phyloP scores from a whole-genome alignment of 1,140 invertebrate genomes.

The Amyelois transitella region DNA sequence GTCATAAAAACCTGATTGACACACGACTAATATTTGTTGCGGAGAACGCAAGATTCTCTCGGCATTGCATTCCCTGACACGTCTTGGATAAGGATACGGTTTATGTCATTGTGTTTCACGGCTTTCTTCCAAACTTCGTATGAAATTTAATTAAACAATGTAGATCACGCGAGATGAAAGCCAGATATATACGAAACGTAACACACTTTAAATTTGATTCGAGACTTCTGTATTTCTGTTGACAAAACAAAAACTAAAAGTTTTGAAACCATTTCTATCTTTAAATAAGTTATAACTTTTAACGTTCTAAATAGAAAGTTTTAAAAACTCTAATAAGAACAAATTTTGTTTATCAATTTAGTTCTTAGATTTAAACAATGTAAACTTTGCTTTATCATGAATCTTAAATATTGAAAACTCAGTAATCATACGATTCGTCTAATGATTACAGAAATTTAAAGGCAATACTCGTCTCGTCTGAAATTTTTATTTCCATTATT shows the following conservation, averaged over 20 bases:
- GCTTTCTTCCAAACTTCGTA: background rate
- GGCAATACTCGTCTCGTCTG: too few relatives aligned
- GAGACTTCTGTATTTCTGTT: background rate
- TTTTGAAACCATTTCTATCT: background rate
- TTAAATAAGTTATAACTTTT: background rate
- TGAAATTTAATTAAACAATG: background rate
- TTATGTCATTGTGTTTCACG: background rate
- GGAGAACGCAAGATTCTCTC: background rate
- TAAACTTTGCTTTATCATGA: too few relatives aligned
- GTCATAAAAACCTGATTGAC: background rate
- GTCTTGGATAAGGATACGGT: background rate
- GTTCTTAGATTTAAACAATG: too few relatives aligned
- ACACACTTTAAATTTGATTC: background rate
- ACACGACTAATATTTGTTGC: background rate
- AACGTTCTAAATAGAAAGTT: background rate
- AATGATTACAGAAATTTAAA: too few relatives aligned
- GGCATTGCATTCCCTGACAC: background rate
- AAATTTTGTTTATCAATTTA: too few relatives aligned
- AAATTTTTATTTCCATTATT: too few relatives aligned
- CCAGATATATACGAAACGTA: background rate
- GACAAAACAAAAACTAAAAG: background rate
- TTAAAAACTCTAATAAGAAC: background rate
- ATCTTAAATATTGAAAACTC: too few relatives aligned
- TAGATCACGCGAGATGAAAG: background rate
- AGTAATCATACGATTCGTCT: too few relatives aligned